These are phyloP conservation scores for Callimorpha dominula DNA, from an alignment of 2,888 invertebrate genomes.

Conservation along the genomic window DNA sequence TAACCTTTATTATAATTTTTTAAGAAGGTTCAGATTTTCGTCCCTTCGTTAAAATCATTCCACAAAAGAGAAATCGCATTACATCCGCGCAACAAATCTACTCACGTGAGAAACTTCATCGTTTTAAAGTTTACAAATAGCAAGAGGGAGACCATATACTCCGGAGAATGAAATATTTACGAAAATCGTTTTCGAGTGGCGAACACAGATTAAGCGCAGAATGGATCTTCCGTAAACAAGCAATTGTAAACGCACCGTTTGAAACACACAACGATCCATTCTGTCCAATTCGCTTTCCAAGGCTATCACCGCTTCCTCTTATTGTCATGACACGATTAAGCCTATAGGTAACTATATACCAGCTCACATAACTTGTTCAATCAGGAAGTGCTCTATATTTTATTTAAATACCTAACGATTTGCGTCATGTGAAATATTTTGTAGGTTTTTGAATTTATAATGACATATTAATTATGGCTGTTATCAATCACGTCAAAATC, in stretches of 20 bases:
- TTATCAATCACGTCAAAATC: conserved; percentile 21
- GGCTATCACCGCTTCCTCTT: conserved; percentile 48
- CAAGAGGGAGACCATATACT: neutral
- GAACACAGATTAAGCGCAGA: neutral
- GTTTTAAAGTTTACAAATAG: neutral
- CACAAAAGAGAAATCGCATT: neutral
- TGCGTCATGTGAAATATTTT: conserved; percentile 45
- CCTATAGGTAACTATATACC: conserved; percentile 33
- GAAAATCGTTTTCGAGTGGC: neutral
- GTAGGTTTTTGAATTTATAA: conserved; percentile 35
- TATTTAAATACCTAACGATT: conserved; percentile 38
- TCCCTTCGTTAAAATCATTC: neutral
- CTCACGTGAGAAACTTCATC: neutral
- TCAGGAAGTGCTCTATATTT: conserved; percentile 59
- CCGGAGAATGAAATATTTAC: neutral
- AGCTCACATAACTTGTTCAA: conserved; percentile 39
- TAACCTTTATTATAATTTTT: neutral
- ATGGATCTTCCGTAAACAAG: neutral
- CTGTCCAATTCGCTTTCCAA: conserved; percentile 38
- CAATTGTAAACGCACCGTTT: neutral
- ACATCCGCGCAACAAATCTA: neutral
- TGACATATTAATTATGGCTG: conserved; percentile 34
- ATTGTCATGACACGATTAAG: conserved; percentile 41
- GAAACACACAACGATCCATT: conserved; percentile 8
- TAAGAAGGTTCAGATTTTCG: neutral